These are phyloP conservation scores for Spilosoma lubricipeda DNA, from an alignment of 2,888 invertebrate genomes.

Conservation along the genomic window DNA sequence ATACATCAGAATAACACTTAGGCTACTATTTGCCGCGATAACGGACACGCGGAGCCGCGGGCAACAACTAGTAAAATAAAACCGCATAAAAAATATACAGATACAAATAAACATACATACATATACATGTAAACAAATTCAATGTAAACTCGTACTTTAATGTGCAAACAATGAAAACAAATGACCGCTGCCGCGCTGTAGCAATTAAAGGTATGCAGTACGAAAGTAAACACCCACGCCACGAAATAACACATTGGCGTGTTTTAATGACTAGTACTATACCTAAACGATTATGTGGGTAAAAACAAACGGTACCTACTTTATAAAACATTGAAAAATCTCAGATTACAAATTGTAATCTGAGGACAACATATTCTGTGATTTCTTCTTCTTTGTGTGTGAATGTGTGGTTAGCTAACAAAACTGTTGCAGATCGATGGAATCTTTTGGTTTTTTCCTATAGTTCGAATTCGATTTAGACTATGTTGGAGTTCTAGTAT, in stretches of 20 bases:
- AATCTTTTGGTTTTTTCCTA: background rate
- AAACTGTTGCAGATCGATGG: background rate
- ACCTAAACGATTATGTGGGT: background rate
- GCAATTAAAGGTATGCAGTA: conserved; percentile 15
- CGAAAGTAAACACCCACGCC: conserved; percentile 30
- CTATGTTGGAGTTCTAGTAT: too few relatives aligned
- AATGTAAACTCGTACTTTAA: background rate
- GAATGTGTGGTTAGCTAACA: background rate
- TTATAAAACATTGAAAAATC: background rate
- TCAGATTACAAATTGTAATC: too few relatives aligned
- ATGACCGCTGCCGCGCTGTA: conserved; percentile 12
- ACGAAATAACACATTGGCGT: conserved; percentile 20
- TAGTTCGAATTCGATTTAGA: too few relatives aligned
- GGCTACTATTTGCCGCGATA: too few relatives aligned
- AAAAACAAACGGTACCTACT: background rate
- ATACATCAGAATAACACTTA: too few relatives aligned
- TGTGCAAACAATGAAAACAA: conserved; percentile 12
- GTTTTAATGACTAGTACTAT: background rate
- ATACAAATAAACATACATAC: too few relatives aligned
- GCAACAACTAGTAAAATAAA: too few relatives aligned
- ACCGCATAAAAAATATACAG: background rate
- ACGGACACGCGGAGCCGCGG: too few relatives aligned
- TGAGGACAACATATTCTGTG: too few relatives aligned
- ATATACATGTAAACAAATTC: background rate
- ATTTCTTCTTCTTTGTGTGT: too few relatives aligned